Base-by-base conservation (phyloP, 2,888 invertebrate genomes). In the Amphipoea oculea region DNA sequence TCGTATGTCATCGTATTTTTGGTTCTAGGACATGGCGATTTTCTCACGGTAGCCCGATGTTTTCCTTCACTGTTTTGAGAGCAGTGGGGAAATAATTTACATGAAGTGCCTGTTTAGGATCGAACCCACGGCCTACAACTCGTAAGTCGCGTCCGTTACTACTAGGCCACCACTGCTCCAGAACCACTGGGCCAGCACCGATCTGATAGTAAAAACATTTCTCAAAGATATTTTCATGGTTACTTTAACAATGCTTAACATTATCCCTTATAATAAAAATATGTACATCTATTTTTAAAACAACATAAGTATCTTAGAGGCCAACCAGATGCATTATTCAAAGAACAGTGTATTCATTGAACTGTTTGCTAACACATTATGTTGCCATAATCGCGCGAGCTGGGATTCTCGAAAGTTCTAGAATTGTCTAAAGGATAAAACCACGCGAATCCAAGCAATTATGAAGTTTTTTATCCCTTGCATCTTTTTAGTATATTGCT, bases 251-350 rank as follows among this genome's bases (percentile, higher is more conserved):
- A 29, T 29, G 29, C 29, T 40, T 54, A 23, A 45, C 45, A 11
- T 45, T 45, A 11, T 45, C 45, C 45, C 29, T 29, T 29, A 29
- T 29, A 29, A 29, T 29, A 29, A 29, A 29, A 29, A 29, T 29
- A n/a, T n/a, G n/a, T n/a, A 36, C 40, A 4, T 79, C 42, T 84
- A 79, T 84, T 79, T 80, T 60, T 72, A 73, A 69, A 69, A 42
- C 60, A 73, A n/a, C 60, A 72, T 72, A 57, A 84, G 73, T 54
- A 85, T 36, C 51, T 70, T 65, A 54, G 85, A 65, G 73, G 69
- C 51, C 69, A 73, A 7, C 23, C 42, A 85, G 14, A 65, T 85
- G 70, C 48, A 81, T 85, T 85, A 83, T 85, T 81, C 81, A 85
- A 29, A 60, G 45, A 45, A 73, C 36, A 80, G 14, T 81, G 60